phyloP scores from a whole-genome alignment of 1,140 invertebrate genomes.

The Drosophila virilis region DNA sequence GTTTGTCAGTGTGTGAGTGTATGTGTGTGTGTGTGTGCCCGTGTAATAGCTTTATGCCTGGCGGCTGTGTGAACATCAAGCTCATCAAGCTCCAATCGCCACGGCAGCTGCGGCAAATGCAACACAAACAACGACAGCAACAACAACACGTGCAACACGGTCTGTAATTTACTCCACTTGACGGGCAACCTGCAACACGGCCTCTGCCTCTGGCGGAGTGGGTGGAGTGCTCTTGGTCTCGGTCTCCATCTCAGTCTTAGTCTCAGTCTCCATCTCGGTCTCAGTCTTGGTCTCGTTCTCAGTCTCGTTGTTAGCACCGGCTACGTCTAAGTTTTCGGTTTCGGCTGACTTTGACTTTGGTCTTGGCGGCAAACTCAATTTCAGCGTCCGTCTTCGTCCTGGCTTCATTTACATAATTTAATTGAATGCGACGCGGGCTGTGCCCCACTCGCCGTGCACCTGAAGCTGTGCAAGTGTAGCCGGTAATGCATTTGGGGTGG shows the following conservation, averaged over 20 bases:
- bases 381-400: conserved; percentile 52
- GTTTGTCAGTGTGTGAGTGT: too few species aligned
- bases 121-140: conserved; percentile 36
- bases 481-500: conserved; percentile 71
- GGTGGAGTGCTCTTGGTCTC: conserved; percentile 33
- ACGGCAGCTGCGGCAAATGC: conserved; percentile 44
- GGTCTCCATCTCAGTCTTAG: conserved; percentile 22
- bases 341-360: conserved; percentile 26
- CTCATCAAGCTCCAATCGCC: conserved; percentile 62
- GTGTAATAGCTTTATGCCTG: conserved; percentile 82
- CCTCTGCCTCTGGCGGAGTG: conserved; percentile 44
- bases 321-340: neutral
- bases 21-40: conserved; percentile 32
- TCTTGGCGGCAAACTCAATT: conserved; percentile 60
- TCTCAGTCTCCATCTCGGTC: conserved; percentile 9
- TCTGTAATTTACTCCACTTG: conserved; percentile 59
- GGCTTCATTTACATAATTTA: conserved; percentile 82
- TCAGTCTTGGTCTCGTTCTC: conserved; percentile 4
- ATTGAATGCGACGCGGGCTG: conserved; percentile 78
- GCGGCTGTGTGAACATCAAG: conserved; percentile 83
- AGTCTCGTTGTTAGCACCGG: conserved; percentile 6
- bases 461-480: conserved; percentile 59
- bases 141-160: conserved; percentile 24
- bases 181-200: conserved; percentile 29
- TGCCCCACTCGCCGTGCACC: neutral